Evolutionary conservation across 1,140 invertebrate genomes (phyloP).

Genomic region (Apis laboriosa): DNA sequence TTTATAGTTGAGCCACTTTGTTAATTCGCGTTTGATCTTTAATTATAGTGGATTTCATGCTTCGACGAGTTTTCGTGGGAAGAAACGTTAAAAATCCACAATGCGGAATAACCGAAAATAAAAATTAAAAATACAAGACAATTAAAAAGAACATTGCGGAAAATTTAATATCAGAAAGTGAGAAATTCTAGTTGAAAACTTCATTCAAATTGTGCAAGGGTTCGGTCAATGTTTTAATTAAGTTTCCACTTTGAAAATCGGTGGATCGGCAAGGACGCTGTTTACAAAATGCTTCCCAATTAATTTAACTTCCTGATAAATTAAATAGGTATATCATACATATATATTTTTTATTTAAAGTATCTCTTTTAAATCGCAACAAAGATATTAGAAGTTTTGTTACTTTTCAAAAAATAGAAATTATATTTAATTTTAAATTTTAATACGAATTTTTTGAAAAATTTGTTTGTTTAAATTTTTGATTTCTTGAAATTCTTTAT

Average conservation of each 20-base stretch:
- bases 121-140: slow-evolving; percentile 15
- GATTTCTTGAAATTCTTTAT: too few species aligned
- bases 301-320: slow-evolving; percentile 4
- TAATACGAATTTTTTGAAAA: too few species aligned
- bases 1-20: not conserved
- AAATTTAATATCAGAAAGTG: not conserved
- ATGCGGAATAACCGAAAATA: not conserved
- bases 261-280: not conserved
- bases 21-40: not conserved
- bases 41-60: not conserved
- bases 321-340: not conserved
- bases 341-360: not conserved
- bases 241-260: not conserved
- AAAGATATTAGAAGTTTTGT: not conserved
- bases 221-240: not conserved
- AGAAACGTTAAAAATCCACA: not conserved
- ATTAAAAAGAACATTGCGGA: not conserved
- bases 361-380: too few species aligned
- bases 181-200: slow-evolving; percentile 8
- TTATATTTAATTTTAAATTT: too few species aligned
- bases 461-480: too few species aligned
- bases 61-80: not conserved
- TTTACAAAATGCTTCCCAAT: slow-evolving; percentile 9
- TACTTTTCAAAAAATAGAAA: not conserved
- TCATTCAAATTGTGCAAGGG: not conserved